Evolutionary conservation across 1,140 invertebrate genomes (phyloP).

Genomic region (Drosophila neocordata): DNA sequence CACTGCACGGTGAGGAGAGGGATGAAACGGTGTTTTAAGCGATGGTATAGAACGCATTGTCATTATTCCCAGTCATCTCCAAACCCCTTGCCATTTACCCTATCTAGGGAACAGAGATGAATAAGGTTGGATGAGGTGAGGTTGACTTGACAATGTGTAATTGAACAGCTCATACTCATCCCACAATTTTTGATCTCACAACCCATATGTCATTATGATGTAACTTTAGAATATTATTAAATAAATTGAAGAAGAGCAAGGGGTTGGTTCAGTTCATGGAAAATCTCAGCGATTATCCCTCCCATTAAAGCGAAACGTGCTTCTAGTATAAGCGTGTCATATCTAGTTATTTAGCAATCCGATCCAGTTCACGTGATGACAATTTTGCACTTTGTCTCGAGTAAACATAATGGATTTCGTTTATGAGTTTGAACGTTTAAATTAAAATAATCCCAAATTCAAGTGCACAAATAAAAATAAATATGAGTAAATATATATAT

Average conservation of each 20-base stretch:
- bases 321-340: slow-evolving; percentile 20
- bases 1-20: slow-evolving; percentile 21
- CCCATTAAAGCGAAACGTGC: slow-evolving; percentile 6
- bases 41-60: slow-evolving; percentile 2
- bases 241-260: background rate
- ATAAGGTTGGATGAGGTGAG: background rate
- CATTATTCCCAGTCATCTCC: background rate
- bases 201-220: background rate
- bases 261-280: background rate
- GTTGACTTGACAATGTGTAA: background rate
- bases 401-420: slow-evolving; percentile 1
- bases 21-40: slow-evolving; percentile 41
- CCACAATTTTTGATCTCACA: slow-evolving; percentile 6
- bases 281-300: slow-evolving; percentile 9
- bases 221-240: background rate
- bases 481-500: no score
- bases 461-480: no score
- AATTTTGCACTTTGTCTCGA: background rate
- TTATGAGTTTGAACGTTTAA: background rate
- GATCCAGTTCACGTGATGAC: slow-evolving; percentile 23
- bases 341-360: slow-evolving; percentile 10
- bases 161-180: slow-evolving; percentile 13
- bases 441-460: no score
- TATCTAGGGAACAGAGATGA: no score
- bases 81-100: background rate